Conservation (phyloP, 2,113 vertebrate genomes). For the Orycteropus afer region DNA sequence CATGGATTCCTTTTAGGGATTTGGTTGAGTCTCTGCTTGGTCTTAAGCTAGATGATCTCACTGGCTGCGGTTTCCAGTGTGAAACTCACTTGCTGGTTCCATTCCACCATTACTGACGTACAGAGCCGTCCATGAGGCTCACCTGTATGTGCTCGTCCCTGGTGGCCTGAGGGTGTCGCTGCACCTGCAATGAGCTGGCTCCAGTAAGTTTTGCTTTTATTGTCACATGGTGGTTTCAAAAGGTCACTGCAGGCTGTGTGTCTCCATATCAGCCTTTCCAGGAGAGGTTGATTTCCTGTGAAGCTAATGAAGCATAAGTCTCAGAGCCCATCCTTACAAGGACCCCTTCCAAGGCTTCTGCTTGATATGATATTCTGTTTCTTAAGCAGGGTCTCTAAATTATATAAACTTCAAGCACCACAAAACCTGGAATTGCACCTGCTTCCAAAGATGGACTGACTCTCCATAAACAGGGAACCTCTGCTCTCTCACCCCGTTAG, state of each 20-base stretch:
- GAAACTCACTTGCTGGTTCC: not conserved
- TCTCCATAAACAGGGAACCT: not conserved
- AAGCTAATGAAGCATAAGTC: not conserved
- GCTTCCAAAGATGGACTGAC: not conserved
- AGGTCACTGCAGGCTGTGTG: not conserved
- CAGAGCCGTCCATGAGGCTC: not conserved
- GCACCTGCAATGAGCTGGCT: not conserved
- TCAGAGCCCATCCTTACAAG: not conserved
- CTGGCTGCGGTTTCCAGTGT: not conserved
- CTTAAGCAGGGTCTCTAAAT: not conserved
- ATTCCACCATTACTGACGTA: fast-evolving
- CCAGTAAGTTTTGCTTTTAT: not conserved
- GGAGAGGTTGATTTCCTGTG: not conserved
- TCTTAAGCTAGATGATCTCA: not conserved
- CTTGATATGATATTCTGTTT: not conserved
- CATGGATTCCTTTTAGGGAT: not conserved
- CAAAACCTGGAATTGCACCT: not conserved
- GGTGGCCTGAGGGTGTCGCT: not conserved
- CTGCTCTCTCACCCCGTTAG: fast-evolving
- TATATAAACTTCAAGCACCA: not conserved
- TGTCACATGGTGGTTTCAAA: not conserved
- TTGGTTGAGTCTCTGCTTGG: not conserved
- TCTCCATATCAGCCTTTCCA: not conserved
- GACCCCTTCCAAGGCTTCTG: not conserved
- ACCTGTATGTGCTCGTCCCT: not conserved